Evolutionary conservation across 2,113 vertebrate genomes (phyloP), one percentile per base, ranked within the genome.

Genomic region (Rattus norvegicus): DNA sequence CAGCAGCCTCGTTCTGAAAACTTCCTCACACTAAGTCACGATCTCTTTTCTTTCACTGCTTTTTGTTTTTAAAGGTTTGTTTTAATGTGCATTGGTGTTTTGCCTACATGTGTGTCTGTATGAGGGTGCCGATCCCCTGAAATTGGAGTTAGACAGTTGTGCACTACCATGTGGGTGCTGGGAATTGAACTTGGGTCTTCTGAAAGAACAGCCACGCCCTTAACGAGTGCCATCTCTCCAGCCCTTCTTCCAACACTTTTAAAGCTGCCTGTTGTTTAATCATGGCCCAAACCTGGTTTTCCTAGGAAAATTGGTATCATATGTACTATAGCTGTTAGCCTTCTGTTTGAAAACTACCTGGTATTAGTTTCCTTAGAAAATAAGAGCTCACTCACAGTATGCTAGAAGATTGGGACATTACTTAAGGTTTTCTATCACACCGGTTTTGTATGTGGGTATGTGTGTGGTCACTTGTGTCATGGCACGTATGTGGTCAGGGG

Each of bases 21-120:
- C 61, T 90, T 89, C 65, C 79, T 92, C 75, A 79, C 33, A 11
- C 43, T 70, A 94, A 91, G 47, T 65, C 77, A 91, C 47, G 5
- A 93, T 69, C n/a, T 85, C 24, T 47, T 69, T 93, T 96, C 33
- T 81, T 72, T 67, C 61, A 49, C 54, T 9, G 12, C 83, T 65
- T 85, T 28, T 43, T 69, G 28, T 69, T 17, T 72, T 72, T 70
- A 70, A 70, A 70, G 16, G 33, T 36, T 2, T 69, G 67, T 33
- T 72, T 72, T 72, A 17, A 72, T 39, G 36, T 73, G 70, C 19
- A 39, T 39, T 73, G 70, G 70, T 73, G 70, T 22, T 36, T 20
- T 73, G 70, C 70, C 17, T 39, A 10, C 20, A 7, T 73, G 36
- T 22, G 20, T 73, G 36, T 73, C 36, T 73, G 36, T 72, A 16